A percentile compares a stretch with the other conserved stretches of the same genome.
Evolutionary conservation across 2,888 invertebrate species (phyloP).

Genomic region (Harmothoe impar): DNA sequence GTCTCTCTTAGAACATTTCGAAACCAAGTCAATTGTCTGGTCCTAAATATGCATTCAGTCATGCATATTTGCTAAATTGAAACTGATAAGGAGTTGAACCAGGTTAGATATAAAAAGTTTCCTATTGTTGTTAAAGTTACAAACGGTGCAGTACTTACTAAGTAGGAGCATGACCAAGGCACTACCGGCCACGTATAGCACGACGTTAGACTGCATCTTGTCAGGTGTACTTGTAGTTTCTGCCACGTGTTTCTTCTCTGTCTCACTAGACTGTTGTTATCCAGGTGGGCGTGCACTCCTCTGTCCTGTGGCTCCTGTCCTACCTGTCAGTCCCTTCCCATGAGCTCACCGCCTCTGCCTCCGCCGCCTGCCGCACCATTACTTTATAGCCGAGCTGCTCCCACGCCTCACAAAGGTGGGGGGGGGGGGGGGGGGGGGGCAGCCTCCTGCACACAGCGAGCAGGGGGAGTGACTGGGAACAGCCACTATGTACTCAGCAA

Average conservation of each 20-base stretch:
- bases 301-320: neutral
- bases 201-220: neutral
- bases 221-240: no score
- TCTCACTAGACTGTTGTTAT: neutral
- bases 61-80: no score
- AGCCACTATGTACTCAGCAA: no score
- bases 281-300: neutral
- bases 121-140: no score
- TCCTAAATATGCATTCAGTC: no score
- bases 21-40: no score
- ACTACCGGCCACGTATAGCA: neutral
- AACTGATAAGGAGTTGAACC: no score
- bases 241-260: neutral
- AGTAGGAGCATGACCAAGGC: neutral
- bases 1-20: no score
- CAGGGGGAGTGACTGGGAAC: no score
- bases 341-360: neutral
- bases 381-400: slow-evolving; percentile 9
- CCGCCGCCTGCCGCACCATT: neutral
- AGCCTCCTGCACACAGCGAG: no score
- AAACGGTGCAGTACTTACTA: neutral
- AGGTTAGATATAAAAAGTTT: no score
- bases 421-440: neutral
- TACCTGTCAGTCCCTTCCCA: neutral
- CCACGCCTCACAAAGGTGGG: neutral